phyloP scores from a whole-genome alignment of 2,888 invertebrate species.

The Sphaeridia pumilis region DNA sequence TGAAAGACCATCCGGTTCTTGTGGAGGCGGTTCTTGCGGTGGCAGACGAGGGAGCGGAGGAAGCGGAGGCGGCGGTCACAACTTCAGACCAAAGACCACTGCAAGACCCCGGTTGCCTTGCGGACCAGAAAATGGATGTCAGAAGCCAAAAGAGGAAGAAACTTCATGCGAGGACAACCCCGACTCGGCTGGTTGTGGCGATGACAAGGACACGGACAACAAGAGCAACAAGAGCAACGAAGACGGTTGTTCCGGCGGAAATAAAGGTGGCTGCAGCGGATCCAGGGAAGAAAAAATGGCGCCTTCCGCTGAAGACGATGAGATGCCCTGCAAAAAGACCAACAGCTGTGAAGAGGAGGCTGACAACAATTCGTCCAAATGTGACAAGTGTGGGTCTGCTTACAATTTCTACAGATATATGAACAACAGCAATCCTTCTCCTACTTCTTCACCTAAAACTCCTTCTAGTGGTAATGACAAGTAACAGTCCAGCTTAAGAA shows the following conservation, averaged over 20 bases:
- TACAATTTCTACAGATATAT: slow-evolving; percentile 3
- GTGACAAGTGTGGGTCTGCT: slow-evolving; percentile 4
- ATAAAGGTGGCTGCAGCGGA: not conserved
- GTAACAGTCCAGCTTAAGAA: no score
- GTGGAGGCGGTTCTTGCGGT: not conserved
- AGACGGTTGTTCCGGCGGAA: not conserved
- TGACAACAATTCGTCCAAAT: not conserved
- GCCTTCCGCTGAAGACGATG: not conserved
- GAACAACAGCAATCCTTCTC: not conserved
- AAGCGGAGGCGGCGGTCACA: not conserved
- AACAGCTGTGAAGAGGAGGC: not conserved
- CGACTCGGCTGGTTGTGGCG: not conserved
- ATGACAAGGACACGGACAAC: not conserved
- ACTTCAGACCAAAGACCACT: not conserved
- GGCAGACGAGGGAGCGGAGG: not conserved
- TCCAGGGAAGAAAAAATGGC: not conserved
- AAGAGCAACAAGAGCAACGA: no score
- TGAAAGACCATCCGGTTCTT: not conserved
- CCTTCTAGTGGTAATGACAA: no score
- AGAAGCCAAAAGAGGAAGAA: not conserved
- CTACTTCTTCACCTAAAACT: not conserved
- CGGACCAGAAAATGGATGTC: not conserved
- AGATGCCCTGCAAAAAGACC: not conserved
- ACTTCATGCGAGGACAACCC: not conserved
- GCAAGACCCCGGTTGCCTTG: not conserved